Conservation (phyloP, 1,140 invertebrate genomes). For the Vanessa tameamea region DNA sequence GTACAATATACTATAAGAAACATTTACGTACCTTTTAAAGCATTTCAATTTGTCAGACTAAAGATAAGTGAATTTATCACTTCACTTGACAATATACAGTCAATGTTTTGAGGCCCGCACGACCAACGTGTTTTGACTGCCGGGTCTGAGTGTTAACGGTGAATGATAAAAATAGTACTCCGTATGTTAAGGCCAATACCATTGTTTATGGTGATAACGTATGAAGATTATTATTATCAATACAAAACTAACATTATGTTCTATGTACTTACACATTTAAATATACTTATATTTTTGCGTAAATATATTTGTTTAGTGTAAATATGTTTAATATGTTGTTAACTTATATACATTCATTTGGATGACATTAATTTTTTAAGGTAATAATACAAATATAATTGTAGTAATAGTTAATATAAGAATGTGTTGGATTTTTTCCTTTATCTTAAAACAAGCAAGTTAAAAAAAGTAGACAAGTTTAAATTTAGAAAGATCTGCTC, state of each 20-base stretch:
- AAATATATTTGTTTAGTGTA: too few species aligned
- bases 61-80: neutral
- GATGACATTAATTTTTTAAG: too few species aligned
- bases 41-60: neutral
- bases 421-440: too few species aligned
- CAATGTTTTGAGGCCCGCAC: slow-evolving; percentile 21
- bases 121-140: slow-evolving; percentile 34
- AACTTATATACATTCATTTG: too few species aligned
- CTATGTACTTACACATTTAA: too few species aligned
- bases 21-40: neutral
- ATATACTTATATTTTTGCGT: too few species aligned
- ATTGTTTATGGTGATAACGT: slow-evolving; percentile 17
- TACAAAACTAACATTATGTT: too few species aligned
- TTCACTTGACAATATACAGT: neutral
- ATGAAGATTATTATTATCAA: neutral
- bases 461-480: too few species aligned
- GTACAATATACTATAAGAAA: neutral
- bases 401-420: too few species aligned
- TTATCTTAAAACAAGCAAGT: too few species aligned
- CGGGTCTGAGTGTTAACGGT: slow-evolving; percentile 16
- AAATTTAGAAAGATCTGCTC: neutral
- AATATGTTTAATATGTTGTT: too few species aligned
- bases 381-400: too few species aligned
- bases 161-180: slow-evolving; percentile 40
- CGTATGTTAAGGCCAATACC: slow-evolving; percentile 20